Percentiles rank a stretch among this genome's conserved stretches.
These are phyloP conservation scores for Gavia stellata DNA, from an alignment of 2,113 vertebrate genomes.

Conservation along the genomic window DNA sequence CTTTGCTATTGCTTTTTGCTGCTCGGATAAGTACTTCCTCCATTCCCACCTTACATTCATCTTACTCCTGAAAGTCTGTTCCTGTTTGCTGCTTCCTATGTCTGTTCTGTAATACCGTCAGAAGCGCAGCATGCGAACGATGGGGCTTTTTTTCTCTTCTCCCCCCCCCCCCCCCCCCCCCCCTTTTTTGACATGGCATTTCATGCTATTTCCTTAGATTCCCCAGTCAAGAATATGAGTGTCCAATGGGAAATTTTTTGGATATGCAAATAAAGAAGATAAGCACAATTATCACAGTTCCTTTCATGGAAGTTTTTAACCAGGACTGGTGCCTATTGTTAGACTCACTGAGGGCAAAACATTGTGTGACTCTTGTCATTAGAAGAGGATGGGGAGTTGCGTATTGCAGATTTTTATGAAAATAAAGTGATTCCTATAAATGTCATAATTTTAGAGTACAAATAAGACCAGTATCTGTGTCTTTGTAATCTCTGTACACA, in stretches of 20 bases:
- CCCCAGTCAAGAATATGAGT: neutral
- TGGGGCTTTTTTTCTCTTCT: neutral
- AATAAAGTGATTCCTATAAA: neutral
- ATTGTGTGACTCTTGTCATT: too few relatives aligned
- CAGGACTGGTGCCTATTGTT: fast-evolving
- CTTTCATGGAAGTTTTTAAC: neutral
- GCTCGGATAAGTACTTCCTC: neutral
- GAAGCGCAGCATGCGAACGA: fast-evolving
- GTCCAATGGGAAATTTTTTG: neutral
- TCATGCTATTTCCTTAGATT: neutral
- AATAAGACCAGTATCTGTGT: neutral
- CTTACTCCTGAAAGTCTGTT: neutral
- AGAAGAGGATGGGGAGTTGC: neutral
- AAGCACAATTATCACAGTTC: fast-evolving
- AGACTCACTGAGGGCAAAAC: neutral
- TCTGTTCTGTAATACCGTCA: neutral
- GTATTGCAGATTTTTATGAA: neutral
- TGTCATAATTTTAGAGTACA: neutral
- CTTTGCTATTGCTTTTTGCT: neutral
- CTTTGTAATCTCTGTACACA: neutral
- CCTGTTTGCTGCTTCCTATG: neutral
- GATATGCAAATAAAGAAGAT: neutral
- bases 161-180: fast-evolving
- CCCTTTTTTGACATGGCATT: neutral
- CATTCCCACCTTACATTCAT: neutral